Conservation (phyloP, 1,140 invertebrate genomes). For the Penaeus vannamei region DNA sequence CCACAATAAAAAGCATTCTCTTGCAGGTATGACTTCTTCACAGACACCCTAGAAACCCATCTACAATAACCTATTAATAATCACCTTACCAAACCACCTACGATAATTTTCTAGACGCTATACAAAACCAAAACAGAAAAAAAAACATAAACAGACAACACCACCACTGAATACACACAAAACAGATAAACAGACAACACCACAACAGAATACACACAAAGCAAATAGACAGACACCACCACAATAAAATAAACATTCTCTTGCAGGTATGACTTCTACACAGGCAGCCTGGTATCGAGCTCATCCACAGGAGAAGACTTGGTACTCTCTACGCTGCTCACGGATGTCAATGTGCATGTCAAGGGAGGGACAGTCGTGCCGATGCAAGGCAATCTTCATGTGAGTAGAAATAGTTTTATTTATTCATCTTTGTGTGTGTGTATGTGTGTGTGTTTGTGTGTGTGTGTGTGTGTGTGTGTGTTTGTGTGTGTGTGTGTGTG, state of each 20-base stretch:
- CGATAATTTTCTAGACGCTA: no score
- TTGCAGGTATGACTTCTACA: conserved; percentile 46
- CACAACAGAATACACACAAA: no score
- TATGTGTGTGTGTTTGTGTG: no score
- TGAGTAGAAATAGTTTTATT: not conserved
- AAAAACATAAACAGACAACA: not conserved
- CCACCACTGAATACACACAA: not conserved
- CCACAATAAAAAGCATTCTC: no score
- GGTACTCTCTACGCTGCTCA: conserved; percentile 31
- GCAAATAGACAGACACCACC: no score
- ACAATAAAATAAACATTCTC: not conserved
- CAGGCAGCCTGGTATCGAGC: not conserved
- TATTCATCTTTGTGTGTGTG: no score
- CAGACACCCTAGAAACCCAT: not conserved
- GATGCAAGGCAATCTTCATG: conserved; percentile 42
- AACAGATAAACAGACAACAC: no score
- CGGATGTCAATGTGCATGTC: conserved; percentile 39
- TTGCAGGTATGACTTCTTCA: no score
- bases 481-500: no score
- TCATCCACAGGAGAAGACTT: not conserved
- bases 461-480: no score
- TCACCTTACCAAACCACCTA: no score
- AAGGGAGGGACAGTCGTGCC: conserved; percentile 28
- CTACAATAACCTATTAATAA: not conserved
- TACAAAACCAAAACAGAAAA: not conserved